Evolutionary conservation across 1,140 invertebrate species (phyloP).

Genomic region (Zaprionus taronus): DNA sequence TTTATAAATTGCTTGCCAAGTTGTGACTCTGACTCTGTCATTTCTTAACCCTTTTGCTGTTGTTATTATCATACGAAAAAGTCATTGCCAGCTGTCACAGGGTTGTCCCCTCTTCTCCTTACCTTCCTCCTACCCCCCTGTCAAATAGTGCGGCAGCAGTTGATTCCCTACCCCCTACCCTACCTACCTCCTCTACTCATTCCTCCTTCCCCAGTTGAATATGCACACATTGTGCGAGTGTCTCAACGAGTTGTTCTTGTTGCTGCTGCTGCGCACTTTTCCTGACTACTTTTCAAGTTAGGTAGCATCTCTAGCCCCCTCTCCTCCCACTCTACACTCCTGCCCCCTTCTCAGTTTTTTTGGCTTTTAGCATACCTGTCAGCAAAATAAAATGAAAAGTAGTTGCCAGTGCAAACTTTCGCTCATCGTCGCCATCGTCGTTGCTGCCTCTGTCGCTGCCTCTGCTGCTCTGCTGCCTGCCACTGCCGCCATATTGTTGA

Average conservation of each 20-base stretch:
- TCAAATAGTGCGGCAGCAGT: not conserved
- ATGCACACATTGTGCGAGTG: constrained; percentile 29
- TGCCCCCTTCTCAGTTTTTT: constrained; percentile 26
- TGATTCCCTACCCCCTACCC: not conserved
- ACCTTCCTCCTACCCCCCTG: not conserved
- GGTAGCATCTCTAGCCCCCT: constrained; percentile 18
- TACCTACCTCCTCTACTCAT: too few species aligned
- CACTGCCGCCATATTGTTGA: constrained; percentile 67
- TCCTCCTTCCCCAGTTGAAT: constrained; percentile 18
- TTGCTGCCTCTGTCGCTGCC: not conserved
- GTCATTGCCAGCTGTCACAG: constrained; percentile 79
- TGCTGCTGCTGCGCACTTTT: constrained; percentile 40
- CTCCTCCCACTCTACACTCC: not conserved
- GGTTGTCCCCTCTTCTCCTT: not conserved
- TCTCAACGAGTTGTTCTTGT: constrained; percentile 17
- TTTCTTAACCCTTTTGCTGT: constrained; percentile 71
- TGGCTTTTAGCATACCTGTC: constrained; percentile 82
- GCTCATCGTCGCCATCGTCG: constrained; percentile 48
- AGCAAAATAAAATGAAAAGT: constrained; percentile 81
- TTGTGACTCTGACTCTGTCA: constrained; percentile 68
- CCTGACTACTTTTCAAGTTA: constrained; percentile 44
- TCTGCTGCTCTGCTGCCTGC: constrained; percentile 1
- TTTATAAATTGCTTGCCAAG: constrained; percentile 74
- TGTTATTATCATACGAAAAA: constrained; percentile 69
- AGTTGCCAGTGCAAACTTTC: constrained; percentile 76